Evolutionary conservation across 2,113 vertebrate genomes (phyloP).

Genomic region (Gallinago jamesoni): DNA sequence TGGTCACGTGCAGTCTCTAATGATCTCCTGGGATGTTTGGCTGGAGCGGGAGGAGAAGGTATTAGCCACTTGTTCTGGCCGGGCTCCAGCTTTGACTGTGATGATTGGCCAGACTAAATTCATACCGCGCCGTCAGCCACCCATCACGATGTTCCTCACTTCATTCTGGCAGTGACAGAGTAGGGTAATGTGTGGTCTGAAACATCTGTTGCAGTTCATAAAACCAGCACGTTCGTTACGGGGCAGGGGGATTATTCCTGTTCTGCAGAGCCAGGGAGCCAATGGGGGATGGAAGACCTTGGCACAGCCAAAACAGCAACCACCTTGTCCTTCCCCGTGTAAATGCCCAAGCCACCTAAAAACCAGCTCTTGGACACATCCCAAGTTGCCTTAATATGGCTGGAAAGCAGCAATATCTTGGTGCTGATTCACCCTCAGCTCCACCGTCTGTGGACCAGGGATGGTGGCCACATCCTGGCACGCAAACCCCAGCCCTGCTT

Average conservation of each 20-base stretch:
- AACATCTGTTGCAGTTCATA: background rate
- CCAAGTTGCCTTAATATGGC: background rate
- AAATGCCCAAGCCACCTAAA: background rate
- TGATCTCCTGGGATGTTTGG: background rate
- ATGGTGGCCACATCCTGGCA: background rate
- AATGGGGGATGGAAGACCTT: background rate
- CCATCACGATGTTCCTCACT: background rate
- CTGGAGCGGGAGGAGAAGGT: background rate
- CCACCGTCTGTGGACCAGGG: rapidly evolving
- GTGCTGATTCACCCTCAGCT: background rate
- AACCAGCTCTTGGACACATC: background rate
- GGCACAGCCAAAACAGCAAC: background rate
- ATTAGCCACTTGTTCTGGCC: background rate
- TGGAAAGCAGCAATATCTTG: background rate
- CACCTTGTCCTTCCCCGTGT: rapidly evolving
- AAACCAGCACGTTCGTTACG: rapidly evolving
- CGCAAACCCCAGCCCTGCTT: background rate
- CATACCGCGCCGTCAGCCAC: rapidly evolving
- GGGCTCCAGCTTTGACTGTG: background rate
- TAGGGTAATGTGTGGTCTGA: background rate
- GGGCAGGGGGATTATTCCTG: background rate
- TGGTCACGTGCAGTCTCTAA: background rate
- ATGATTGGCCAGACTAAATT: background rate
- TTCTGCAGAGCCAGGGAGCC: background rate
- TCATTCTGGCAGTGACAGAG: background rate